Percentiles rank a stretch among this genome's conserved stretches.
These are phyloP conservation scores for Spermophilus dauricus DNA, from an alignment of 2,113 vertebrate species.

Conservation along the genomic window DNA sequence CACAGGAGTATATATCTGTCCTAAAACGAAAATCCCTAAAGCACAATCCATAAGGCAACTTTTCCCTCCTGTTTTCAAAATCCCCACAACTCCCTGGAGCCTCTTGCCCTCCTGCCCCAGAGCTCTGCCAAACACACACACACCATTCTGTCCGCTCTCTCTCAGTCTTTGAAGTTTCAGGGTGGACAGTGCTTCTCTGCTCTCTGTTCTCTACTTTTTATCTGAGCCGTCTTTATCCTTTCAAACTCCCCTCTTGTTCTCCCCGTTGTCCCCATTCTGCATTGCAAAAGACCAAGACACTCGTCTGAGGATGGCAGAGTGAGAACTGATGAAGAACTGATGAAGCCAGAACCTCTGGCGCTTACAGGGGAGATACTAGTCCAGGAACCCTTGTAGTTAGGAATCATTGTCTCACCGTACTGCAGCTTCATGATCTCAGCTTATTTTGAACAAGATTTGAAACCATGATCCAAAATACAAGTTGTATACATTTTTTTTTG, in stretches of 20 bases:
- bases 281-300: background rate
- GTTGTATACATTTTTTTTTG: background rate
- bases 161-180: background rate
- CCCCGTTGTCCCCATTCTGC: background rate
- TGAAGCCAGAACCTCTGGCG: background rate
- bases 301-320: background rate
- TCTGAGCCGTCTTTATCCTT: background rate
- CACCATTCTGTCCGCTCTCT: background rate
- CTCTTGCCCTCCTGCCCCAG: background rate
- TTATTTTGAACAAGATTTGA: conserved; percentile 15
- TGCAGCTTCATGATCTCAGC: background rate
- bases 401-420: background rate
- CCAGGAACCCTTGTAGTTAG: background rate
- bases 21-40: background rate
- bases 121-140: background rate
- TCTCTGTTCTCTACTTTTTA: background rate
- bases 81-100: background rate
- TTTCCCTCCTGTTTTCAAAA: conserved; percentile 24
- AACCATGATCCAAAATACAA: background rate
- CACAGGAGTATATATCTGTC: background rate
- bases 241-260: background rate
- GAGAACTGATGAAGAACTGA: background rate
- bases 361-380: background rate
- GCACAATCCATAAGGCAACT: background rate
- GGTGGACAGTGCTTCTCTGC: background rate